Percentiles rank a stretch among this genome's conserved stretches.
phyloP scores from a whole-genome alignment of 1,140 invertebrate species.

The Globodera rostochiensis region DNA sequence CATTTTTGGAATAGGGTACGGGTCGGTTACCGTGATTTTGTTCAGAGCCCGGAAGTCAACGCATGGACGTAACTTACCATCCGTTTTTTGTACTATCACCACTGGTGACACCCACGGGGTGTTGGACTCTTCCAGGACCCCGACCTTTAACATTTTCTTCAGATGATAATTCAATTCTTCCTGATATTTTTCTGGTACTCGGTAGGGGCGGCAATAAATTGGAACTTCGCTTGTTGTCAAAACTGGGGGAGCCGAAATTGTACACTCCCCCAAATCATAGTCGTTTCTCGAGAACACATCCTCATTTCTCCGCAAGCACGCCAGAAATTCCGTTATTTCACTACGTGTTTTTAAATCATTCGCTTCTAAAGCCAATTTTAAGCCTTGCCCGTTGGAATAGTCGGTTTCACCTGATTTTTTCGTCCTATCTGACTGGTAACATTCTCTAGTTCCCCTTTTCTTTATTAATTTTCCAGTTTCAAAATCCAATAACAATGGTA shows the following conservation, averaged over 20 bases:
- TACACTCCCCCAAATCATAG: slow-evolving; percentile 13
- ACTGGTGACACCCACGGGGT: not conserved
- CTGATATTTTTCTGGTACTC: slow-evolving; percentile 4
- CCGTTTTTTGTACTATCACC: slow-evolving; percentile 1
- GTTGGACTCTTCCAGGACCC: no score
- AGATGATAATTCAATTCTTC: not conserved
- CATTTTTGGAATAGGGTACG: no score
- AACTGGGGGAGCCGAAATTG: not conserved
- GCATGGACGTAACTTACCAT: not conserved
- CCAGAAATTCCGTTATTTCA: not conserved
- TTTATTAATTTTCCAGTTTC: not conserved
- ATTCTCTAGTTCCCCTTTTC: no score
- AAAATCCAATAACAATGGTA: not conserved
- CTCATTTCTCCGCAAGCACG: no score
- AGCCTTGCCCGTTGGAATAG: accelerated
- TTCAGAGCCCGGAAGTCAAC: not conserved
- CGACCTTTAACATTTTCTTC: not conserved
- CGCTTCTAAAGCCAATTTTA: accelerated
- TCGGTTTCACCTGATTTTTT: no score
- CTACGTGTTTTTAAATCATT: no score
- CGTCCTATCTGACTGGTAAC: no score
- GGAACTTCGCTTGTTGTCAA: not conserved
- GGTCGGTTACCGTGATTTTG: not conserved
- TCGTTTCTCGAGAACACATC: not conserved
- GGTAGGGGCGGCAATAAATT: not conserved